Conservation (phyloP, 2,797 vertebrate genomes). For the Margarornis squamiger region DNA sequence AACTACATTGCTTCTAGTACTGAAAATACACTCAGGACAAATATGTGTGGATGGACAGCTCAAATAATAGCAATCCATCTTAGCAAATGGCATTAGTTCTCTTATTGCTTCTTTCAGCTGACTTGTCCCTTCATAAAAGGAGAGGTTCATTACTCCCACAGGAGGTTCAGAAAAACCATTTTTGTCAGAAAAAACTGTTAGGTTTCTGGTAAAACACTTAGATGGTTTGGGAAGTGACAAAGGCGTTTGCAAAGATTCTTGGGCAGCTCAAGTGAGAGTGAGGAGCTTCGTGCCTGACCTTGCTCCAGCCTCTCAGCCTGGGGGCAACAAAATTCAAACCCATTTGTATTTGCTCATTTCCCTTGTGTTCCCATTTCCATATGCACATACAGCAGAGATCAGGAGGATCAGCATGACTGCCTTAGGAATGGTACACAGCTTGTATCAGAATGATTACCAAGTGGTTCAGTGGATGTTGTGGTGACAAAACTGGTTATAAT, state of each 20-base stretch:
- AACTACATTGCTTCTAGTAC: conserved; percentile 57
- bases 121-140: conserved; percentile 45
- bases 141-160: conserved; percentile 37
- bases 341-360: background rate
- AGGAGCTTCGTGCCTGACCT: background rate
- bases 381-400: background rate
- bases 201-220: background rate
- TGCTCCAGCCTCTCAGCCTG: background rate
- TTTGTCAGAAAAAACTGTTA: conserved; percentile 19
- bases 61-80: conserved; percentile 67
- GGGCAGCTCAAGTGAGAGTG: background rate
- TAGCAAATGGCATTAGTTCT: conserved; percentile 37
- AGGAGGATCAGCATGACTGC: background rate
- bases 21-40: conserved; percentile 61
- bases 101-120: conserved; percentile 55
- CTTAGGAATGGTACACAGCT: background rate
- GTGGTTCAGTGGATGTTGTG: background rate
- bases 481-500: background rate
- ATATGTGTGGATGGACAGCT: conserved; percentile 52
- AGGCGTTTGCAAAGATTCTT: background rate
- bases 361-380: background rate
- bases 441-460: background rate
- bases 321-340: background rate
- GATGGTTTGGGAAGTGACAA: background rate
- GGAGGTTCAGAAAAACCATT: background rate